These are phyloP conservation scores for Gallinago stenura DNA, from an alignment of 2,797 vertebrate species.

Conservation along the genomic window DNA sequence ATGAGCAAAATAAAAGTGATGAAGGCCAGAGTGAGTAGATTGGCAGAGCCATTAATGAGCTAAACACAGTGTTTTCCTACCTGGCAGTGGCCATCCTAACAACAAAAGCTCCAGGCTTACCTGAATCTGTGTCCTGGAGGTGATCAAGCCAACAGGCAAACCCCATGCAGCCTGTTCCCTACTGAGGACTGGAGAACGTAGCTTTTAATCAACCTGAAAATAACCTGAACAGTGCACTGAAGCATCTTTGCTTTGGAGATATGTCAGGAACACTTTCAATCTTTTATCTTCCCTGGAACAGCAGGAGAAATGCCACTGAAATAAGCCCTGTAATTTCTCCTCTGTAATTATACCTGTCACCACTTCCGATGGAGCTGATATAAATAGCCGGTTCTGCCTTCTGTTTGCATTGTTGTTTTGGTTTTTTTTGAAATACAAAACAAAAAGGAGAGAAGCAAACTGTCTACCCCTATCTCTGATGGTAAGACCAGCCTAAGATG, in stretches of 20 bases:
- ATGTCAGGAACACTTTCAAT: slow-evolving; percentile 80
- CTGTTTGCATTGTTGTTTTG: slow-evolving; percentile 56
- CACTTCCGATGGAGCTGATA: slow-evolving; percentile 79
- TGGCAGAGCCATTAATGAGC: neutral
- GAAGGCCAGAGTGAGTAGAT: neutral
- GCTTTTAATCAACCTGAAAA: slow-evolving; percentile 77
- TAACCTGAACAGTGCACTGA: slow-evolving; percentile 56
- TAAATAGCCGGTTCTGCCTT: slow-evolving; percentile 81
- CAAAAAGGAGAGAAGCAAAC: slow-evolving; percentile 21
- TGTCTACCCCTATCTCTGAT: neutral
- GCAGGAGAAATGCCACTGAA: slow-evolving; percentile 79
- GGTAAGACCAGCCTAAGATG: neutral
- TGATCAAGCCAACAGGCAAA: neutral
- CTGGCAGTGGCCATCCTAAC: neutral
- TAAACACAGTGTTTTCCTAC: neutral
- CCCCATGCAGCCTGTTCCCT: neutral
- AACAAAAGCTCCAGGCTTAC: neutral
- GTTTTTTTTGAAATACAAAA: slow-evolving; percentile 35
- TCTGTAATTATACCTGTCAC: slow-evolving; percentile 85
- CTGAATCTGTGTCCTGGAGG: neutral
- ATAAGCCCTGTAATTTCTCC: slow-evolving; percentile 82
- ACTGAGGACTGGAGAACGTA: slow-evolving; percentile 15
- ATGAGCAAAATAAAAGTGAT: neutral
- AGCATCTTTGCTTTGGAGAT: slow-evolving; percentile 66
- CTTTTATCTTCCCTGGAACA: slow-evolving; percentile 80